Evolutionary conservation across 2,888 invertebrate species (phyloP).

Genomic region (Aleiodes alternator): DNA sequence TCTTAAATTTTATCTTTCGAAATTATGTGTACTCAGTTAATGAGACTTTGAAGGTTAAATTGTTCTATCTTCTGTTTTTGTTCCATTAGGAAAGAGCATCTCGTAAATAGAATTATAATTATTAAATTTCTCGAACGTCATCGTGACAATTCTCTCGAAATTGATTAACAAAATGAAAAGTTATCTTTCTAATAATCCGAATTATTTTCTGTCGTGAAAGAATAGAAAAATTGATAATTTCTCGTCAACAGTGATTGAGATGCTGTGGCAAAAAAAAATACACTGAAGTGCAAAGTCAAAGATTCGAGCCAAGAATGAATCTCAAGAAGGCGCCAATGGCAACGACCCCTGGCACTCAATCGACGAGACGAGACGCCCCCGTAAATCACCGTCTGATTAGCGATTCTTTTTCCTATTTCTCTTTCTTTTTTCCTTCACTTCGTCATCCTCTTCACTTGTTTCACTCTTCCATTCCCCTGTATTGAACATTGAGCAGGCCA

Average conservation of each 20-base stretch:
- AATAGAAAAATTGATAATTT: background rate
- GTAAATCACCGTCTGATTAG: conserved; percentile 58
- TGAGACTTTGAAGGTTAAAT: no score
- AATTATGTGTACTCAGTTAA: no score
- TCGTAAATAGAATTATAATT: no score
- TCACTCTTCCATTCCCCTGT: conserved; percentile 51
- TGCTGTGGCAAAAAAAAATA: conserved; percentile 7
- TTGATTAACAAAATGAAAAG: background rate
- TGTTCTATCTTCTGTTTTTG: no score
- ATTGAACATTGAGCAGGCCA: conserved; percentile 72
- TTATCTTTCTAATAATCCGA: background rate
- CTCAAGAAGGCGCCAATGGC: conserved; percentile 63
- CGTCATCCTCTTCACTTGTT: conserved; percentile 15
- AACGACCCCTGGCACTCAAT: conserved; percentile 68
- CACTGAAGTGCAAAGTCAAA: conserved; percentile 26
- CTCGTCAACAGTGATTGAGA: conserved; percentile 6
- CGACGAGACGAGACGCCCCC: conserved; percentile 61
- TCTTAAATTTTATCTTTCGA: no score
- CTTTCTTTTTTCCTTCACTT: background rate
- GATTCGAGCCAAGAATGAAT: conserved; percentile 39
- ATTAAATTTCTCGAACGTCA: no score
- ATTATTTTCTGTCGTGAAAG: background rate
- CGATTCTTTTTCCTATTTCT: conserved; percentile 35
- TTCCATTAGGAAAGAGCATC: no score
- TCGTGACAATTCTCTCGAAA: no score